Evolutionary conservation across 2,113 vertebrate genomes (phyloP).

Genomic region (Stegastes partitus): DNA sequence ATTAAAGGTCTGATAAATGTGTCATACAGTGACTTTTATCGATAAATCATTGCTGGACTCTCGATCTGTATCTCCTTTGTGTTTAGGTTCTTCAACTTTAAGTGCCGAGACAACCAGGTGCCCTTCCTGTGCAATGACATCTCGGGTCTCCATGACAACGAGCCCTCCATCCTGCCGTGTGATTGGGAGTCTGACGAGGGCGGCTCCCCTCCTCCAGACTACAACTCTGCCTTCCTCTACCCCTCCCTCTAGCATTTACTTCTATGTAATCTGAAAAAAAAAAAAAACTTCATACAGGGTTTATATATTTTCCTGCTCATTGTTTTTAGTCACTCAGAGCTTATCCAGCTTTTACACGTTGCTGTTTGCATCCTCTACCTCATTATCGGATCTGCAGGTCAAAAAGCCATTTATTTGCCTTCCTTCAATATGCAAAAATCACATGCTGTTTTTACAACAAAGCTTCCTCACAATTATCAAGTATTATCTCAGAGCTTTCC

Average conservation of each 20-base stretch:
- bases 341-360: conserved; percentile 2
- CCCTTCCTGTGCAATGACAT: conserved; percentile 49
- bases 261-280: neutral
- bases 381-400: conserved; percentile 2
- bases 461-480: neutral
- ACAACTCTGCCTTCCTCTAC: conserved; percentile 84
- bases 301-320: conserved; percentile 1
- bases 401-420: neutral
- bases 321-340: neutral
- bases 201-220: conserved; percentile 74
- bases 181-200: conserved; percentile 63
- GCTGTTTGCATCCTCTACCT: conserved; percentile 46
- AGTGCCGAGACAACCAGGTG: conserved; percentile 43
- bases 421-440: neutral
- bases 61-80: neutral
- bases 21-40: neutral
- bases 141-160: conserved; percentile 33
- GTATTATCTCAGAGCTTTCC: neutral
- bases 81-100: conserved; percentile 75
- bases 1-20: neutral
- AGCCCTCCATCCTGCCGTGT: conserved; percentile 46
- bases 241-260: conserved; percentile 75
- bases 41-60: neutral
- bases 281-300: conserved; percentile 24
- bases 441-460: conserved; percentile 26